Conservation (phyloP, 2,888 invertebrate genomes). For the Lithophane ornitopus region DNA sequence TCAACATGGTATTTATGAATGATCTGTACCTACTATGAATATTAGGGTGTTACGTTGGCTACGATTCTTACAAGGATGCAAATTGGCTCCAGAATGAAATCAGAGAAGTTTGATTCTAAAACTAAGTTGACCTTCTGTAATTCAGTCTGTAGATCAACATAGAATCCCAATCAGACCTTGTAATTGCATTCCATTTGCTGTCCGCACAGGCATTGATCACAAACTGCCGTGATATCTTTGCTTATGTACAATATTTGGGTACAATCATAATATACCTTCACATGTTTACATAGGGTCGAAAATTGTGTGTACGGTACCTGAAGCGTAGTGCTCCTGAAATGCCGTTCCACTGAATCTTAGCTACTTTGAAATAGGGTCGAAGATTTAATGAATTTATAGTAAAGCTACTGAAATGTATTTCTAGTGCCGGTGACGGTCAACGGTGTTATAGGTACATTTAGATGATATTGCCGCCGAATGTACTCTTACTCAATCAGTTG, state of each 20-base stretch:
- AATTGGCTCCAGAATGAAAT: background rate
- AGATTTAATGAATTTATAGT: background rate
- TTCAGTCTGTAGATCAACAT: background rate
- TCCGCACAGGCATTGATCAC: conserved; percentile 26
- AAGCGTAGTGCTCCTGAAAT: background rate
- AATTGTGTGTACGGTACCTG: background rate
- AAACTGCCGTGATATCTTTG: conserved; percentile 1
- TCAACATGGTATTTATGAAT: background rate
- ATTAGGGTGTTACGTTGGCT: background rate
- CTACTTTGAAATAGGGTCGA: background rate
- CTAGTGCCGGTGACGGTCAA: background rate
- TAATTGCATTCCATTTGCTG: conserved; percentile 46
- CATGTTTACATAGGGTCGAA: background rate
- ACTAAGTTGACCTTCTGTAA: conserved; percentile 13
- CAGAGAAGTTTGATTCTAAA: background rate
- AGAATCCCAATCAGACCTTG: conserved; percentile 44
- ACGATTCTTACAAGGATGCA: background rate
- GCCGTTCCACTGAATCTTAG: background rate
- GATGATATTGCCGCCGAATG: background rate
- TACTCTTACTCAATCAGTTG: background rate
- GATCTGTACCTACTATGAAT: no score
- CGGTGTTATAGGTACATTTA: background rate
- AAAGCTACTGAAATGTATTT: conserved; percentile 7
- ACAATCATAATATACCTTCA: conserved; percentile 6
- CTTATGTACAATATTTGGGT: background rate